A percentile compares a stretch with the other conserved stretches of the same genome.
phyloP scores from a whole-genome alignment of 2,888 invertebrate genomes.

The Hydrotaea cyrtoneurina region DNA sequence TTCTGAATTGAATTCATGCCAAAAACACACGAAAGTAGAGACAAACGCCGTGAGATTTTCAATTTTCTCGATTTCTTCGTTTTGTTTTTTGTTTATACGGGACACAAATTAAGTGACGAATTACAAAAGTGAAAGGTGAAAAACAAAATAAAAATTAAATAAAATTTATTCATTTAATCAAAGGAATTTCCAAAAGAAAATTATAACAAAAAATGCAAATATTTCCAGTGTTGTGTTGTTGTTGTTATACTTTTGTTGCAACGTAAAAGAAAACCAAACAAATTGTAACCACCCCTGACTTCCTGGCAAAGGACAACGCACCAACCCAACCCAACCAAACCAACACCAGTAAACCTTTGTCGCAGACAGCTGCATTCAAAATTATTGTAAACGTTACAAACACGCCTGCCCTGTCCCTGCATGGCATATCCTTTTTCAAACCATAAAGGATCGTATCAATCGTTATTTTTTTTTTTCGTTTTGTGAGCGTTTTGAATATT shows the following conservation, averaged over 20 bases:
- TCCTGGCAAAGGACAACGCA: constrained; percentile 5
- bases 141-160: background rate
- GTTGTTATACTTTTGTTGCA: background rate
- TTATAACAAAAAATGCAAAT: background rate
- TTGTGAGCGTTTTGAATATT: constrained; percentile 7
- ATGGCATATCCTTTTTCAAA: background rate
- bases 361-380: constrained; percentile 25
- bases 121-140: background rate
- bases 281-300: constrained; percentile 12
- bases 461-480: background rate
- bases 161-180: background rate
- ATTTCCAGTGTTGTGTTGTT: background rate
- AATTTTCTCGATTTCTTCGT: background rate
- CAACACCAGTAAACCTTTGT: background rate
- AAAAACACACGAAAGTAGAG: constrained; percentile 69
- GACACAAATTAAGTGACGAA: background rate
- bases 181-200: background rate
- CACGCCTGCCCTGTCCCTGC: background rate
- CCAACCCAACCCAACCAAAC: background rate
- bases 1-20: constrained; percentile 52
- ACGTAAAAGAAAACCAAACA: background rate
- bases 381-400: constrained; percentile 2
- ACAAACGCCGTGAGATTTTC: constrained; percentile 22
- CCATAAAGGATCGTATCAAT: constrained; percentile 14
- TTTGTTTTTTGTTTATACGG: constrained; percentile 6